Evolutionary conservation across 2,888 invertebrate genomes (phyloP), one percentile per base, ranked within the genome.

Genomic region (Synergus laeviventris): DNA sequence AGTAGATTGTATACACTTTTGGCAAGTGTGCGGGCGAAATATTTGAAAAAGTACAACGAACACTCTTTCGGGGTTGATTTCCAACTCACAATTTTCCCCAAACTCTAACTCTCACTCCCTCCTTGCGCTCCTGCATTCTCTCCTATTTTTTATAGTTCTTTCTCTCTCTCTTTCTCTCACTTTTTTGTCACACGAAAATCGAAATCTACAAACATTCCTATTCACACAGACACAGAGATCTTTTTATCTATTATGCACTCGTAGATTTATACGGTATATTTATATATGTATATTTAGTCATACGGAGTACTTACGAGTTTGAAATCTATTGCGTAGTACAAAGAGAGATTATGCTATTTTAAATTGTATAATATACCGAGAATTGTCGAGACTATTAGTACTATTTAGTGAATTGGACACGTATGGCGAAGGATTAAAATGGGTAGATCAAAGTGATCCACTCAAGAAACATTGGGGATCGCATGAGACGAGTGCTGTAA

Each of bases 251-350:
- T 89, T 89, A 89, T 87, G 88, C 88, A 85, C 88, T 88, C 84
- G 86, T 84, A 85, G 86, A 86, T 84, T 86, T 79, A 82, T 82
- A 79, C 76, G 80, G 79, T 80, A 79, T 79, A 81, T 79, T 81
- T 80, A 76, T 81, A 81, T 83, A 82, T 80, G 85, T 86, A 87
- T 86, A 87, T 87, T 86, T 42, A 42, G 42, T 42, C 84, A 87
- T 87, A 86, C 87, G 86, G 86, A 85, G 80, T 84, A 81, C 74
- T 86, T 87, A 87, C 85, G 87, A 88, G 84, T 84, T 87, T 85
- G 79, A 86, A 87, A 85, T 80, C 87, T 88, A 89, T 88, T 88
- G 86, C 86, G 84, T 88, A 89, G 86, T 89, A 88, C 87, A 89
- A 87, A 88, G 87, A 89, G 86, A 86, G 87, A 87, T 89, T 88